A percentile compares a stretch with the other conserved stretches of the same genome.
phyloP scores from a whole-genome alignment of 2,797 vertebrate species.

The Sphaeramia orbicularis region DNA sequence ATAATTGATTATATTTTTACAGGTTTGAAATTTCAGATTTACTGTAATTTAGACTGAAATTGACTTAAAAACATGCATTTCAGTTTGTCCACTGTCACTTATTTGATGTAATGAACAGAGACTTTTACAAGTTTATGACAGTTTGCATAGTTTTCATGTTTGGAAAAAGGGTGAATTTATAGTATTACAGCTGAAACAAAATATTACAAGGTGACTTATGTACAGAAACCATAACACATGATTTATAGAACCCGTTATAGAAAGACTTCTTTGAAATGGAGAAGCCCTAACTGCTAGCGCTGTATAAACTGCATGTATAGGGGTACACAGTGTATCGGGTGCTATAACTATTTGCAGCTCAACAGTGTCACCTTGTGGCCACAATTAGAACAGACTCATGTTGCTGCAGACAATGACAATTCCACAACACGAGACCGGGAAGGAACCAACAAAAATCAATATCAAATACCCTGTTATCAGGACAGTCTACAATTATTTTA shows the following conservation, averaged over 20 bases:
- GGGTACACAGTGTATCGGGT: too few relatives aligned
- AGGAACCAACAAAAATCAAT: neutral
- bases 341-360: slow-evolving; percentile 44
- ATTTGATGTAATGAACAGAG: neutral
- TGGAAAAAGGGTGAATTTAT: neutral
- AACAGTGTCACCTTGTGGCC: slow-evolving; percentile 77
- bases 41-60: too few relatives aligned
- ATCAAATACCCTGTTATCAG: too few relatives aligned
- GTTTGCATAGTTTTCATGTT: neutral
- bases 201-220: too few relatives aligned
- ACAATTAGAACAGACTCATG: slow-evolving; percentile 27
- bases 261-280: too few relatives aligned
- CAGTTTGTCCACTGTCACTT: neutral
- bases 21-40: too few relatives aligned
- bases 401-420: neutral
- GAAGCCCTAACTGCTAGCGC: too few relatives aligned
- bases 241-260: too few relatives aligned
- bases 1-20: too few relatives aligned
- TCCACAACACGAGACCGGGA: neutral
- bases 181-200: neutral
- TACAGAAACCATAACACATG: too few relatives aligned
- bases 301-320: too few relatives aligned
- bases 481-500: too few relatives aligned
- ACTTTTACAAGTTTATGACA: neutral
- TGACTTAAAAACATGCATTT: neutral